phyloP scores from a whole-genome alignment of 2,113 vertebrate species.

The Bothrops jararaca region DNA sequence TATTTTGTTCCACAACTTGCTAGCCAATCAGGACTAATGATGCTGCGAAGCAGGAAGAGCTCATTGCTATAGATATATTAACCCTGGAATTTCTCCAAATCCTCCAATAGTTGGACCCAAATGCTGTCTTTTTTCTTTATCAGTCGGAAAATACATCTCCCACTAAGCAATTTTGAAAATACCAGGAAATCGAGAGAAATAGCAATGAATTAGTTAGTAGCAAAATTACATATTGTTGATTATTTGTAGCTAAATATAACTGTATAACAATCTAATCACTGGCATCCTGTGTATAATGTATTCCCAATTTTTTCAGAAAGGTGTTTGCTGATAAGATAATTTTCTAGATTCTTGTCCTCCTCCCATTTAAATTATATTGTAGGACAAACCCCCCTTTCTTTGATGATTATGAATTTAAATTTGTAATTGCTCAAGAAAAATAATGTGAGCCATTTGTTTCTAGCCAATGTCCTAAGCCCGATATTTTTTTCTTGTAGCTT shows the following conservation, averaged over 20 bases:
- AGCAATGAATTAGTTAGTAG: not conserved
- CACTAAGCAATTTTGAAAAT: conserved; percentile 6
- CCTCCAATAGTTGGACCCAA: not conserved
- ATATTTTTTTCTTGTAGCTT: not conserved
- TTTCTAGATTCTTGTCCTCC: not conserved
- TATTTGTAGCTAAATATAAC: conserved; percentile 5
- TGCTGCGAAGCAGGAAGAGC: not conserved
- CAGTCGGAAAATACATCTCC: not conserved
- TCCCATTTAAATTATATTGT: not conserved
- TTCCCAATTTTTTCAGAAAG: not conserved
- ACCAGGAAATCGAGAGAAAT: not conserved
- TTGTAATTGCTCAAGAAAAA: not conserved
- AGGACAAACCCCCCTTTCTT: not conserved
- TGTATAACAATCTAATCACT: not conserved
- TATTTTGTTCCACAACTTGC: not conserved
- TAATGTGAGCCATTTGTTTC: not conserved
- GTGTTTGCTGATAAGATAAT: not conserved
- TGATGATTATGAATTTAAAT: not conserved
- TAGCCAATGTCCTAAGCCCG: not conserved
- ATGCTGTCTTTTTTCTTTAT: not conserved
- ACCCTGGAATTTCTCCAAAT: not conserved
- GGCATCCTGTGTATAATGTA: not conserved
- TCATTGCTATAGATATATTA: not conserved
- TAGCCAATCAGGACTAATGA: not conserved
- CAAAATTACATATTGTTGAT: not conserved